Percentiles rank a stretch among this genome's conserved stretches.
phyloP scores from a whole-genome alignment of 2,113 vertebrate species.

The Brienomyrus longianalis region DNA sequence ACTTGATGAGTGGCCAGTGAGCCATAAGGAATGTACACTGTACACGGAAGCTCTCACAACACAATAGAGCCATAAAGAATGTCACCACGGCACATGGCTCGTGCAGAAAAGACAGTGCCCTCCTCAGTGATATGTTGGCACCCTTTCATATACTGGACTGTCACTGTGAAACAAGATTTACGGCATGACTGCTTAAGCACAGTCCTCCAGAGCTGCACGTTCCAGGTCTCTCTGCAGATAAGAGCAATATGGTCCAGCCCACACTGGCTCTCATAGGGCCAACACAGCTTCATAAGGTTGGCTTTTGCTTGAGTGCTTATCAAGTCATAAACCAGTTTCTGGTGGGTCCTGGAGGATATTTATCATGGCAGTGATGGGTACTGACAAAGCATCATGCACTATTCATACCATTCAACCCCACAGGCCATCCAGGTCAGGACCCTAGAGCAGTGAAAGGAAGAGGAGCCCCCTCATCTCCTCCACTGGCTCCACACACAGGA shows the following conservation, averaged over 20 bases:
- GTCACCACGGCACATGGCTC: conserved; percentile 27
- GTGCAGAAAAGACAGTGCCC: conserved; percentile 28
- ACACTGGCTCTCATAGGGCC: background rate
- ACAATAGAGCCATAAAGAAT: conserved; percentile 42
- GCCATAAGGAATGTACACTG: conserved; percentile 11
- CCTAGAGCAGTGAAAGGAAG: too few relatives aligned
- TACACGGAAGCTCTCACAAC: conserved; percentile 28
- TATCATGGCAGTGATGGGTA: background rate
- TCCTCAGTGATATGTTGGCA: conserved; percentile 10
- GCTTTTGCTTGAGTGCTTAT: background rate
- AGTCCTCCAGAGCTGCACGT: background rate
- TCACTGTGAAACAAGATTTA: conserved; percentile 22
- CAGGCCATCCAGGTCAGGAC: background rate
- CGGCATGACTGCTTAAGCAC: background rate
- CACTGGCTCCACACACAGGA: background rate
- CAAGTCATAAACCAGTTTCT: background rate
- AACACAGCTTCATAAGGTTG: background rate
- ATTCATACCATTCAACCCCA: background rate
- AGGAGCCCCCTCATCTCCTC: background rate
- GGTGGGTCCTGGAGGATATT: background rate
- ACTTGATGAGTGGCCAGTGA: conserved; percentile 12
- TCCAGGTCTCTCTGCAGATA: background rate
- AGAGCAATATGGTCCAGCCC: background rate
- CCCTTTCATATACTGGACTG: background rate
- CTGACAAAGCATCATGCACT: background rate